Evolutionary conservation across 2,113 vertebrate genomes (phyloP), one percentile per base, ranked within the genome.

Genomic region (Manacus vitellinus): DNA sequence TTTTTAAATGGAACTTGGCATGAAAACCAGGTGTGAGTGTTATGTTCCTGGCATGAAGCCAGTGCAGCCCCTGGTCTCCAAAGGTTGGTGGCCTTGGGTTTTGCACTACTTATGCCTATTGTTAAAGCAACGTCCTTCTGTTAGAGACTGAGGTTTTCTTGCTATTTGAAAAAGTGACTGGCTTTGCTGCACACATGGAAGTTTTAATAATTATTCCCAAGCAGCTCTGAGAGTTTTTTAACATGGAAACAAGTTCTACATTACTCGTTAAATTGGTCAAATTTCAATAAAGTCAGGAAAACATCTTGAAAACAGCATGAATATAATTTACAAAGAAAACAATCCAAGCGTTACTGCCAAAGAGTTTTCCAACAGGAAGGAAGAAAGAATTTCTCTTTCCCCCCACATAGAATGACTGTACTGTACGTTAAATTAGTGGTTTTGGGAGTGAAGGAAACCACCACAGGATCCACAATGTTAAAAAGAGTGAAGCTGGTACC

Each of bases 291-390:
- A 98, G 97, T 95, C 97, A 97, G 97, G 97, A 97, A 98, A 98
- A 98, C 98, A 98, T 98, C 98, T 98, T 98, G 98, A 98, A 98
- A 98, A 98, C 98, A 98, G 98, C 97, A 98, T 98, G 98, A 98
- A 98, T 98, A 97, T 97, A 98, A 98, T 98, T 98, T 98, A 97
- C 98, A 98, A 98, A 98, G 97, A 98, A 98, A 98, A 98, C 98
- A 98, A 98, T 98, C 98, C 97, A 97, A 97, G 97, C 98, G 96
- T 98, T 97, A 95, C 98, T 98, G 98, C 98, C 98, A 98, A 98
- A 97, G 97, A 97, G 97, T 98, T 98, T 98, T 98, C 98, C 97
- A 98, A 97, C 95, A 98, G 98, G 98, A 98, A 98, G 98, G 97
- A 98, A 98, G 96, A 97, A 98, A 97, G 97, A 97, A 98, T 97